Base-by-base conservation (phyloP, 2,888 invertebrate species). In the Acleris literana region DNA sequence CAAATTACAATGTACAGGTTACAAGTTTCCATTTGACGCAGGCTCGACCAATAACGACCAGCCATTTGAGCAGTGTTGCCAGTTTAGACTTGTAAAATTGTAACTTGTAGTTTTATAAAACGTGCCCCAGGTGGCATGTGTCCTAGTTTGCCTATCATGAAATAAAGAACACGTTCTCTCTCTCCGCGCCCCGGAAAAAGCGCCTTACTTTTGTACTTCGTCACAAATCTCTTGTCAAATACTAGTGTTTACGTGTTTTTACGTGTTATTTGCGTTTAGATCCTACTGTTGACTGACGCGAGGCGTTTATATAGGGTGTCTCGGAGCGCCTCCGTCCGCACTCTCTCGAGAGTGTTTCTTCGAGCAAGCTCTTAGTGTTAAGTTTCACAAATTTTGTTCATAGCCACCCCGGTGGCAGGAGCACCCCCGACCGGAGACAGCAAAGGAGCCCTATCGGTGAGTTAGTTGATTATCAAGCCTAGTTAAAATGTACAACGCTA, bases 371-470 rank as follows among this genome's bases (percentile, higher is more conserved):
- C 70, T 39, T 86, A 86, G 84, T 84, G 78, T 82, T 87, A 86
- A 86, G 85, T 84, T 86, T 76, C 63, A 73, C 80, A 79, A 53
- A 67, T 70, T 70, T 77, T 70, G 91, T 92, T 92, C 92, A 92
- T 91, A 92, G 90, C 84, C 91, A 91, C 86, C 61, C 72, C 75
- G 80, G 91, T 92, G 91, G 90, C 86, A 69, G 92, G 90, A 91
- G 69, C 66, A 70, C 48, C 67, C 66, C 67, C 65, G 64, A 80
- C 72, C 71, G 52, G 70, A 77, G 72, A 79, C 79, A 74, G 66
- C 56, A 51, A 81, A 80, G 84, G 78, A 76, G 81, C 81, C 82
- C 82, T 76, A 91, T 90, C 87, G 68, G 29, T 39, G n/a, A 56
- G 60, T 60, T 17, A 18, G 18, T 49, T 54, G 3, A 18, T 18